Evolutionary conservation across 2,888 invertebrate species (phyloP).

Genomic region (Galerucella pusilla): DNA sequence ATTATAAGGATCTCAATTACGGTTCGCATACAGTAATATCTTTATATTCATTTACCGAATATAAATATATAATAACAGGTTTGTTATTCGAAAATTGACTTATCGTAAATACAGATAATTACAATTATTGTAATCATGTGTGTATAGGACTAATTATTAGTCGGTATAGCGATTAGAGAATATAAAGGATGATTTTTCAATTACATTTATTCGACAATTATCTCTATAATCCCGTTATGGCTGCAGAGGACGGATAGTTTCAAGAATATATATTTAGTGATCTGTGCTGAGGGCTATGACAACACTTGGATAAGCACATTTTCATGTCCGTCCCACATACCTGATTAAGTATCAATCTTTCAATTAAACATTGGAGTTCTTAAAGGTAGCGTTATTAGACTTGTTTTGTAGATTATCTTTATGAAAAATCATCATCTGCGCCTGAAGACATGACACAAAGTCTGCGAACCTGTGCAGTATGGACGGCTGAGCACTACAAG

Average conservation of each 20-base stretch:
- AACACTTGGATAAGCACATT: too few species aligned
- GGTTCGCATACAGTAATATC: background rate
- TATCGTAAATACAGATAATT: background rate
- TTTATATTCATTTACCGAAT: background rate
- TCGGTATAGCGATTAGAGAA: background rate
- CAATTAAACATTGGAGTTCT: too few species aligned
- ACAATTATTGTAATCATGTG: too few species aligned
- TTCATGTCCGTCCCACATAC: too few species aligned
- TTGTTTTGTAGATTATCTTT: too few species aligned
- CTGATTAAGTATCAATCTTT: too few species aligned
- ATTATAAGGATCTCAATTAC: background rate
- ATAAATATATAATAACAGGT: background rate
- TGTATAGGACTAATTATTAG: background rate
- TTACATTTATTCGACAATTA: background rate
- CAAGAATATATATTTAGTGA: background rate
- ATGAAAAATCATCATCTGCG: too few species aligned
- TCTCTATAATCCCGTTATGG: background rate
- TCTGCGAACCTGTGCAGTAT: too few species aligned
- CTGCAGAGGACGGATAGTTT: background rate
- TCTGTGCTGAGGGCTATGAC: too few species aligned
- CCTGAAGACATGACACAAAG: too few species aligned
- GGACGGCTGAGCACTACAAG: too few species aligned
- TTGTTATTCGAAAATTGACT: background rate
- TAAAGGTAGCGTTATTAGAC: too few species aligned
- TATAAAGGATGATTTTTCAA: background rate